Conservation (phyloP, 2,113 vertebrate species). For the Siphamia tubifer region DNA sequence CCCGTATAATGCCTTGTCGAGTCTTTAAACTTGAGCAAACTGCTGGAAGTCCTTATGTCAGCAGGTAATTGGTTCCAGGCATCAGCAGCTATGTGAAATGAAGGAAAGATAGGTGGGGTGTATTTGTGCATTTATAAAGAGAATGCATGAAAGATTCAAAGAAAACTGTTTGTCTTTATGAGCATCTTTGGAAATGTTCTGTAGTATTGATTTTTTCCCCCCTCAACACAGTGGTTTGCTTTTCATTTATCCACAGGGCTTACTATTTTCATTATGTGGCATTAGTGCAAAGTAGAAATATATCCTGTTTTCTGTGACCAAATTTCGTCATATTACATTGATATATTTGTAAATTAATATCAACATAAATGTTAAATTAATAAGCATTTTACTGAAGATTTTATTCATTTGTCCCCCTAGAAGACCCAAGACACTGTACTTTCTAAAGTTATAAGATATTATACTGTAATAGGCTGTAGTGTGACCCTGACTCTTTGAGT, state of each 20-base stretch:
- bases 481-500: conserved; percentile 55
- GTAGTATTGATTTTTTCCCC: conserved; percentile 30
- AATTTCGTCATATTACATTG: conserved; percentile 13
- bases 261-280: conserved; percentile 26
- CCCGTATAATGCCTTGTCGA: conserved; percentile 72
- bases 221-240: conserved; percentile 2
- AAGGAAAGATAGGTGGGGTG: conserved; percentile 42
- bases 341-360: conserved; percentile 12
- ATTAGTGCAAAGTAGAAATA: conserved; percentile 11
- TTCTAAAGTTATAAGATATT: neutral
- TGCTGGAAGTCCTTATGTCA: conserved; percentile 78
- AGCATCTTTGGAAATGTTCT: conserved; percentile 2
- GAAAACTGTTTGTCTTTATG: conserved; percentile 18
- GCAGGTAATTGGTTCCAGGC: conserved; percentile 81
- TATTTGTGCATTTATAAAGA: conserved; percentile 36
- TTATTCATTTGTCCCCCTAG: neutral
- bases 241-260: conserved; percentile 40
- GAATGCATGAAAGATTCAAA: conserved; percentile 34
- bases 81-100: conserved; percentile 63
- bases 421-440: conserved; percentile 2
- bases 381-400: no score
- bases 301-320: neutral
- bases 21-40: conserved; percentile 77
- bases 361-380: neutral
- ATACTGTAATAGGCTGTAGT: neutral